These are phyloP conservation scores for Notoglanidium macrostoma DNA, from an alignment of 2,797 vertebrate species.

Conservation along the genomic window DNA sequence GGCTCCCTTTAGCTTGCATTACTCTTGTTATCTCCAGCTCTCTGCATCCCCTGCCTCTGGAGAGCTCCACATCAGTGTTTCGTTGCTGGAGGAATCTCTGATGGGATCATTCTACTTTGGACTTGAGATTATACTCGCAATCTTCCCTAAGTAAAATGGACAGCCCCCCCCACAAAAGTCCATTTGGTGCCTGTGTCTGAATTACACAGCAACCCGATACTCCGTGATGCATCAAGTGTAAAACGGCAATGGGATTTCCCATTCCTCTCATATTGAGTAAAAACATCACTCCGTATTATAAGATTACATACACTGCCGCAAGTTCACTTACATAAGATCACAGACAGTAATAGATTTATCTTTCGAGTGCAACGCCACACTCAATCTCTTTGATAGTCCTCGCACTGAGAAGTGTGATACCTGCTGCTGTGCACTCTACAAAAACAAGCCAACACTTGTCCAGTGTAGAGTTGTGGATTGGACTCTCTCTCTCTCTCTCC, in stretches of 20 bases:
- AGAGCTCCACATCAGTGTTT: constrained; percentile 67
- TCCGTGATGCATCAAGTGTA: constrained; percentile 58
- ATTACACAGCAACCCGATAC: constrained; percentile 55
- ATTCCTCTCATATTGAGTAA: constrained; percentile 57
- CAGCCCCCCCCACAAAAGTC: constrained; percentile 57
- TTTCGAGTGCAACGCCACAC: constrained; percentile 50
- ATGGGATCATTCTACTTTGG: constrained; percentile 71
- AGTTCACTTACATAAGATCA: constrained; percentile 56
- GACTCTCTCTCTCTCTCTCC: constrained; percentile 51
- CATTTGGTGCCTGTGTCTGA: constrained; percentile 58
- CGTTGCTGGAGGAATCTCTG: constrained; percentile 65
- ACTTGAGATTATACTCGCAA: constrained; percentile 63
- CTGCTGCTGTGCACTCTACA: constrained; percentile 69
- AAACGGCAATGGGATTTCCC: constrained; percentile 60
- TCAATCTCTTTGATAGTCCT: constrained; percentile 60
- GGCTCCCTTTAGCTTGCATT: constrained; percentile 74
- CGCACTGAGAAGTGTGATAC: constrained; percentile 61
- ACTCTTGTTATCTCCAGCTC: constrained; percentile 68
- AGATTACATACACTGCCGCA: constrained; percentile 53
- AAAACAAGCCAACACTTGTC: constrained; percentile 64
- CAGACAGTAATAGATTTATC: constrained; percentile 54
- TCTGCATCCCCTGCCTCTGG: constrained; percentile 63
- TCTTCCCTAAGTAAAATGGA: constrained; percentile 61
- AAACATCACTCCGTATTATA: constrained; percentile 58
- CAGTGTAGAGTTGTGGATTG: constrained; percentile 60